These are phyloP conservation scores for Tineola bisselliella DNA, from an alignment of 2,888 invertebrate species.

Conservation along the genomic window DNA sequence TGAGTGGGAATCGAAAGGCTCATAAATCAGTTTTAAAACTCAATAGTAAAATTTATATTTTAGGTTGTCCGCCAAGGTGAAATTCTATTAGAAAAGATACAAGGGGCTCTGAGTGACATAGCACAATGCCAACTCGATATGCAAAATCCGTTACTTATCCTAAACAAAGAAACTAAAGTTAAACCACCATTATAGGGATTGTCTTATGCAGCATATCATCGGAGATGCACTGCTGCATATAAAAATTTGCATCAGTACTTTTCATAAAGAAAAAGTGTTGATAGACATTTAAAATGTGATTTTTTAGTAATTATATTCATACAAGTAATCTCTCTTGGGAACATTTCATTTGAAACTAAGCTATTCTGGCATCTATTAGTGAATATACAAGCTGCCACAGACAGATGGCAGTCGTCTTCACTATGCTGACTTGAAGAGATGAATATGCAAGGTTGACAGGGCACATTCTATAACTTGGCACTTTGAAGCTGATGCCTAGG, in stretches of 20 bases:
- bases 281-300: neutral
- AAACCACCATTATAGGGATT: constrained; percentile 43
- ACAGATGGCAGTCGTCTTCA: too few species aligned
- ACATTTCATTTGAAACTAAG: too few species aligned
- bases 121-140: constrained; percentile 91
- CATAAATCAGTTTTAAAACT: too few species aligned
- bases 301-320: neutral
- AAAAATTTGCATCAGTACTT: neutral
- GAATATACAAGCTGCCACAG: too few species aligned
- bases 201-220: constrained; percentile 22
- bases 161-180: constrained; percentile 48
- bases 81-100: constrained; percentile 85
- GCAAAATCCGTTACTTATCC: constrained; percentile 72
- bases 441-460: too few species aligned
- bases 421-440: too few species aligned
- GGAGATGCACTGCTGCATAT: constrained; percentile 15
- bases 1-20: too few species aligned
- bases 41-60: neutral
- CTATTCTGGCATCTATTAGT: too few species aligned
- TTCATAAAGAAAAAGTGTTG: too few species aligned
- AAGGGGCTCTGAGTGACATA: constrained; percentile 91
- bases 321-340: too few species aligned
- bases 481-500: too few species aligned
- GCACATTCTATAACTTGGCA: too few species aligned
- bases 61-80: constrained; percentile 88